Evolutionary conservation across 2,888 invertebrate species (phyloP), one percentile per base, ranked within the genome.

Genomic region (Clitarchus hookeri): DNA sequence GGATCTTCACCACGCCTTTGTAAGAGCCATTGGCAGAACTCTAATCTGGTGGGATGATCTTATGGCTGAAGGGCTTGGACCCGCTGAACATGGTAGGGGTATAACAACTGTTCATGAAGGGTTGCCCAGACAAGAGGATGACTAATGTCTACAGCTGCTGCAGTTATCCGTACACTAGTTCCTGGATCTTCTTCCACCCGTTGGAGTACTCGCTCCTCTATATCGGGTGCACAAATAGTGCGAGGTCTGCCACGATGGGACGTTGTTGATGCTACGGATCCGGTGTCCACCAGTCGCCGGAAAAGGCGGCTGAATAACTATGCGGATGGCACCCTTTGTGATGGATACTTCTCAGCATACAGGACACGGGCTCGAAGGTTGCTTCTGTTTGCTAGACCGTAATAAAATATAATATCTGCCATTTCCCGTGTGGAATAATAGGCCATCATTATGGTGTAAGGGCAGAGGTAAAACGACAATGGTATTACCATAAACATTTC

Each of bases 21-120:
- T 3, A 79, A 12, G 2, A 79, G 0, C 79, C 79, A 79, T n/a
- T n/a, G 8, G n/a, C 0, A 79, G 23, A 79, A 79, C 79, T 11
- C n/a, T 23, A 79, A 13, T 26, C 78, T 9, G 11, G 25, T 23
- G 13, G 12, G 79, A n/a, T 79, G 27, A n/a, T 79, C 79, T 12
- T 23, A n/a, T 25, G n/a, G 25, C 0, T 9, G 9, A 13, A 78
- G 78, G 26, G 78, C 78, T 78, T n/a, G 78, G 25, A 78, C 78
- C 12, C n/a, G 13, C 27, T 79, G 79, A n/a, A n/a, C 27, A 79
- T 79, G 79, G 4, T 79, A 79, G 2, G 27, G 27, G 27, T 79
- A 79, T 27, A 79, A n/a, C 79, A 79, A 48, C 79, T 79, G 79
- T 79, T 79, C 79, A 79, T 12, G n/a, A 19, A 79, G 79, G 9